Evolutionary conservation across 2,797 vertebrate genomes (phyloP), one percentile per base, ranked within the genome.

Genomic region (Betta splendens): DNA sequence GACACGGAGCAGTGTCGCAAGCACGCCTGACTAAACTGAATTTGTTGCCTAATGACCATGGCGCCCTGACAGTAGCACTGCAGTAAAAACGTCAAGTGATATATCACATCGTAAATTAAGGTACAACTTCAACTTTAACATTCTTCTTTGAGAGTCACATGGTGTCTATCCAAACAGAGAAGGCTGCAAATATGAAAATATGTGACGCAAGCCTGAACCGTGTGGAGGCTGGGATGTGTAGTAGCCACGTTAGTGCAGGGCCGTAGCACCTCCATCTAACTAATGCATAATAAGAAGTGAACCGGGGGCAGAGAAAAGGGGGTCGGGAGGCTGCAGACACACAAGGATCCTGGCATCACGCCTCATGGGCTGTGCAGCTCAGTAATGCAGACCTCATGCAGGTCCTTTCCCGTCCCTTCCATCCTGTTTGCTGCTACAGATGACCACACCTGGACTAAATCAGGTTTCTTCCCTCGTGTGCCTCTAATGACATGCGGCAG

Each of bases 261-360:
- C n/a, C n/a, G n/a, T n/a, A n/a, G n/a, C n/a, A n/a, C n/a, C n/a
- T n/a, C n/a, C n/a, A n/a, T n/a, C n/a, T n/a, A n/a, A n/a, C n/a
- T n/a, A 17, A 46, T 64, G 76, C 72, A 82, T 86, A 75, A 89
- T 89, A 87, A 80, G 67, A 89, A 87, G 72, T 80, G 82, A 89
- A 55, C 44, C 53, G 62, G 60, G 69, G 71, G 72, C 68, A 51
- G 56, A 7, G 60, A 72, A 60, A 73, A 61, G 72, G 53, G 74
- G 69, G 72, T 77, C 75, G 83, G 83, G 61, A 77, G 76, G 44
- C 74, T 80, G 76, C 85, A 88, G 51, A 15, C 36, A 5, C 78
- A 81, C 79, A 71, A 72, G 51, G 81, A 73, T 71, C 75, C 58
- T n/a, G n/a, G n/a, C 50, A 43, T 82, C 64, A 77, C 47, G 55